Conservation (phyloP, 2,888 invertebrate genomes). For the Synergus gifuensis region DNA sequence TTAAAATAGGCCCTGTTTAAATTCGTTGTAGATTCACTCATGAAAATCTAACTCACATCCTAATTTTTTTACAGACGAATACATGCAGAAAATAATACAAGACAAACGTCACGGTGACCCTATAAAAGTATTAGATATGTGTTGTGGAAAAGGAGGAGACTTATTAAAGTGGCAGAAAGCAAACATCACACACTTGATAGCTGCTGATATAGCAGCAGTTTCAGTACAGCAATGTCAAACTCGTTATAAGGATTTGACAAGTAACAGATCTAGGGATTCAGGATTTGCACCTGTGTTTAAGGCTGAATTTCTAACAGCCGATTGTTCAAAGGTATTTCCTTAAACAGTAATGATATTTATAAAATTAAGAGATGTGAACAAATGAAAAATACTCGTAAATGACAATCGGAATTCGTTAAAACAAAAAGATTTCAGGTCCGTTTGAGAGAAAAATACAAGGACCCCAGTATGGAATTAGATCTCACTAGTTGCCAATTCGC, state of each 20-base stretch:
- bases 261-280: constrained; percentile 54
- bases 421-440: constrained; percentile 77
- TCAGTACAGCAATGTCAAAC: constrained; percentile 94
- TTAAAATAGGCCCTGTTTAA: neutral
- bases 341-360: neutral
- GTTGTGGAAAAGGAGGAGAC: constrained; percentile 99
- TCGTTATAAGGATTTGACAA: constrained; percentile 86
- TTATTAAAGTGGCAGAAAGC: constrained; percentile 96
- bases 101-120: constrained; percentile 83
- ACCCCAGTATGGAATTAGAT: constrained; percentile 90
- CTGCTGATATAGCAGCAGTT: constrained; percentile 95
- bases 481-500: constrained; percentile 98
- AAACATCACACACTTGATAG: constrained; percentile 89
- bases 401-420: constrained; percentile 62
- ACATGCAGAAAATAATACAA: constrained; percentile 83
- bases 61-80: constrained; percentile 73
- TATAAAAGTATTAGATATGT: constrained; percentile 92
- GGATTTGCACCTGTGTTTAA: constrained; percentile 80
- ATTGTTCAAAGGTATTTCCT: constrained; percentile 88
- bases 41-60: neutral
- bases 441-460: constrained; percentile 87
- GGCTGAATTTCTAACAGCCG: constrained; percentile 95
- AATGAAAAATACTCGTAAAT: constrained; percentile 49
- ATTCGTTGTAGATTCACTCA: neutral
- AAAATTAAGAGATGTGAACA: constrained; percentile 10